These are phyloP conservation scores for Trachythela sp. DNA, from an alignment of 64 coral and sea anemone genomes.

Conservation along the genomic window DNA sequence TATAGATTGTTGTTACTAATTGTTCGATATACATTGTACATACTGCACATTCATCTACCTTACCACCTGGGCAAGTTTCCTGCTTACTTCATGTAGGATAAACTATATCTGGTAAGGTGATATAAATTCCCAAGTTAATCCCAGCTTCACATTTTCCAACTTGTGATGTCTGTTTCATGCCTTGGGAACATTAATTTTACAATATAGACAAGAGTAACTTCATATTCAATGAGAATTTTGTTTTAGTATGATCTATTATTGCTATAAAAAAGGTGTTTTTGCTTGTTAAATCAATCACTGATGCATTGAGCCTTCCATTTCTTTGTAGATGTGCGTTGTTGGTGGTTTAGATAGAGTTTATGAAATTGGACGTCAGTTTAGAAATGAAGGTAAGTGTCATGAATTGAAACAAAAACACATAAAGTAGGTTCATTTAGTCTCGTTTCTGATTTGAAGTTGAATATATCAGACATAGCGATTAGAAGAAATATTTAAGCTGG, in stretches of 20 bases:
- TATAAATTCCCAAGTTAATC: slow-evolving; percentile 33
- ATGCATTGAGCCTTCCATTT: neutral
- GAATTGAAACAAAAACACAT: neutral
- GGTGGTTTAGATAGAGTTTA: slow-evolving; percentile 93
- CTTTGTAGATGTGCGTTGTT: slow-evolving; percentile 80
- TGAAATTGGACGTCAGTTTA: slow-evolving; percentile 93
- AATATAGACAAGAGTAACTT: neutral
- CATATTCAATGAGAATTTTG: no score
- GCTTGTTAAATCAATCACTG: no score
- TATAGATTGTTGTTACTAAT: no score
- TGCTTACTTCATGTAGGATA: neutral
- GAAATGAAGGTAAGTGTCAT: slow-evolving; percentile 81
- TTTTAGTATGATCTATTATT: no score
- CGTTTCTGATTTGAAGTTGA: no score
- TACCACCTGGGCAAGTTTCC: slow-evolving; percentile 50
- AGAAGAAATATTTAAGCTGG: no score
- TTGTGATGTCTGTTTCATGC: slow-evolving; percentile 43
- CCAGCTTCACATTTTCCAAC: neutral
- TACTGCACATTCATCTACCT: neutral
- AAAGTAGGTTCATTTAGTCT: no score
- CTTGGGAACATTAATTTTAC: slow-evolving; percentile 1
- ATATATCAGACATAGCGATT: no score
- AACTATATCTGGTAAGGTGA: slow-evolving; percentile 52
- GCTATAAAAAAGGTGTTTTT: no score
- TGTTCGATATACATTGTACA: no score